phyloP scores from a whole-genome alignment of 2,888 invertebrate genomes.

The Ptilodon capucinus region DNA sequence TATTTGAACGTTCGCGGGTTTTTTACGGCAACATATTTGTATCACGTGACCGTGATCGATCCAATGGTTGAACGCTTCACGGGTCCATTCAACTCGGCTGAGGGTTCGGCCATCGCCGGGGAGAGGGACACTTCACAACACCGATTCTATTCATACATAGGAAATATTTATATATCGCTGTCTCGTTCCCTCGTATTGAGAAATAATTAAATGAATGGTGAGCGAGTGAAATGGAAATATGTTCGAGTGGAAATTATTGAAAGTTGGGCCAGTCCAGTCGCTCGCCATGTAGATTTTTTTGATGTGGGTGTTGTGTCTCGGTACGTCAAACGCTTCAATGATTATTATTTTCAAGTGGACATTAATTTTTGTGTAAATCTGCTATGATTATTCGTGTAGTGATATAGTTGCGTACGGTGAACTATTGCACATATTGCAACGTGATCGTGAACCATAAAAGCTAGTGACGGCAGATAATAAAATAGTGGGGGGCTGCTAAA shows the following conservation, averaged over 20 bases:
- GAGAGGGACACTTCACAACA: conserved; percentile 77
- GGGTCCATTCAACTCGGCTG: conserved; percentile 84
- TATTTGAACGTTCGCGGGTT: conserved; percentile 47
- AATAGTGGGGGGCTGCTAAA: conserved; percentile 80
- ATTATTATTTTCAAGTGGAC: conserved; percentile 79
- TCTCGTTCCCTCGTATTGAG: conserved; percentile 73
- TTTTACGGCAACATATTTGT: conserved; percentile 56
- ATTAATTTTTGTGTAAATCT: conserved; percentile 67
- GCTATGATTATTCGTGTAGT: conserved; percentile 52
- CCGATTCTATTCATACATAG: conserved; percentile 79
- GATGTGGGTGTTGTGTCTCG: conserved; percentile 80
- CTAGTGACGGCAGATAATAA: conserved; percentile 72
- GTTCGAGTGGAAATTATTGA: conserved; percentile 80
- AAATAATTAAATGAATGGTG: conserved; percentile 80
- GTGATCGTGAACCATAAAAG: conserved; percentile 62
- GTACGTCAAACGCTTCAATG: conserved; percentile 80
- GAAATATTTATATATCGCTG: conserved; percentile 73
- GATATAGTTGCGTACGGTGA: conserved; percentile 50
- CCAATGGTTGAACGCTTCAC: conserved; percentile 81
- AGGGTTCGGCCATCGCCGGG: conserved; percentile 63
- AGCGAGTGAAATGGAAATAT: conserved; percentile 76
- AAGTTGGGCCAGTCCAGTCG: conserved; percentile 75
- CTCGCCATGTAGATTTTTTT: conserved; percentile 80
- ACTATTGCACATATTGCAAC: conserved; percentile 56
- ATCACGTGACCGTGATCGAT: conserved; percentile 81